Evolutionary conservation across 2,113 vertebrate genomes (phyloP), one percentile per base, ranked within the genome.

Genomic region (Ochotona princeps): DNA sequence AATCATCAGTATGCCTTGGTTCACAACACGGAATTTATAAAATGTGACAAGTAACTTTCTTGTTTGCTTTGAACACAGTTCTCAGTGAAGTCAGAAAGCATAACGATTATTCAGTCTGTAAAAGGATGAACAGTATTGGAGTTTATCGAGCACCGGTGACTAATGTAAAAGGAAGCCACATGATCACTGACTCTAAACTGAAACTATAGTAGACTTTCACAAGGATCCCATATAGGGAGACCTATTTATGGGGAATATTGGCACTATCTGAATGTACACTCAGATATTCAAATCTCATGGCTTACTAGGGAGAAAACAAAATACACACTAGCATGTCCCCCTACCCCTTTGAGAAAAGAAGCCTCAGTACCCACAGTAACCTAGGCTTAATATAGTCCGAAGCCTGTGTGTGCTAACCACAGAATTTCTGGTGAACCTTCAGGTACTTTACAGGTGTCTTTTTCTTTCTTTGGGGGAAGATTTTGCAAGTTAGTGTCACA

Each of bases 381-480:
- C 54, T 70, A 20, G 66, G 35, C 21, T 85, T 92, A 57, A 32
- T 89, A 86, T 44, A 44, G 38, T 44, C 38, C 38, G 38, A 44
- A 44, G 80, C 57, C 17, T 51, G 60, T 83, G 86, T 25, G 89
- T 92, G 54, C 25, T 78, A 82, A 82, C 80, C 25, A 49, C 35
- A 76, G 54, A 15, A 79, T 76, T 90, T 94, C 49, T 92, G 57
- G 49, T 70, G 11, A 89, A 4, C 47, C 60, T 65, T 49, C 38
- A 93, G 47, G 54, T 30, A 94, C 72, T 89, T 87, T 83, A 20
- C 23, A 38, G 65, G 28, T 57, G 51, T 85, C 89, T 73, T 11
- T 8, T 84, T 80, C 20, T 51, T 18, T n/a, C 80, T 61, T 76
- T 35, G 3, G 38, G 38, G 32, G 15, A 54, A 78, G 54, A 17